Base-by-base conservation (phyloP, 2,113 vertebrate species). In the Myrmecobius fasciatus region DNA sequence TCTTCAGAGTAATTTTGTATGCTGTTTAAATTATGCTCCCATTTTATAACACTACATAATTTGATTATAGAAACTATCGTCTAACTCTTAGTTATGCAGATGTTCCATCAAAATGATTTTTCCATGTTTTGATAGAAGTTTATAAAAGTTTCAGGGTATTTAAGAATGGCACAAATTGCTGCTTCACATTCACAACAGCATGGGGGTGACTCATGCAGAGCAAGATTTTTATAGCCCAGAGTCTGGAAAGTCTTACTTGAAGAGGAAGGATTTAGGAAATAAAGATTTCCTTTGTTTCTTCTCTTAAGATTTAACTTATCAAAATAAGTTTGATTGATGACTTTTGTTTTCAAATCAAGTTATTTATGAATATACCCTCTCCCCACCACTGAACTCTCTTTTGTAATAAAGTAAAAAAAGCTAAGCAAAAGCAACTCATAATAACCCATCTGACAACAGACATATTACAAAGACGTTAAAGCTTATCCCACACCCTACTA, bases 1-100 rank as follows among this genome's bases (percentile, higher is more conserved):
- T 53, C 96, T 97, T 96, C 95, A 94, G 96, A 97, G 92, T 96
- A 90, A 97, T 96, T 96, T 96, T 93, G 54, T 89, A 96, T 97
- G 95, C 95, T 97, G 8, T 96, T 98, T 96, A 98, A 98, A 95
- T 43, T 90, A 93, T 46, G 91, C 89, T 91, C 97, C 92, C 52
- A 75, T 96, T 97, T 97, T 93, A 96, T 95, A 94, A 25, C 75
- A 92, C 91, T 95, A 11, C 90, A 26, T 97, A 96, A 97, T 96
- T 96, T 46, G 88, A 96, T 98, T 96, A 97, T 94, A 95, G 56
- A 91, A 97, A 96, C 93, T 95, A 90, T 93, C 92, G 31, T 96
- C 95, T 94, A 93, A 92, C 67, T 92, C 93, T 95, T 94, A 54
- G 89, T 94, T 94, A 89, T 96, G 96, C 94, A 98, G 97, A 96